Evolutionary conservation across 1,140 invertebrate genomes (phyloP).

Genomic region (Rhagoletis pomonella): DNA sequence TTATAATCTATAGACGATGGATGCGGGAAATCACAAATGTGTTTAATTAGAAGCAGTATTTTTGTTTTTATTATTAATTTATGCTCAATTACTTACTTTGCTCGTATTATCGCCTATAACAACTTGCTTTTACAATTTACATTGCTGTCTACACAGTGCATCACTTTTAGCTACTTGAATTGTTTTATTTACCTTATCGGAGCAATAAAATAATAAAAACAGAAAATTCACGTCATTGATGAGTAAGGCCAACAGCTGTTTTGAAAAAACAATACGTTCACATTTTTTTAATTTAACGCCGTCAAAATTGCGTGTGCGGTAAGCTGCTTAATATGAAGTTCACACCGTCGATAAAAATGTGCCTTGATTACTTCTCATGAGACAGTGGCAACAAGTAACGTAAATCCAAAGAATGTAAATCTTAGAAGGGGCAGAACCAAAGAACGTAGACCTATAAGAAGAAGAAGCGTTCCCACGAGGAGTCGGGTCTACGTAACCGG

Average conservation of each 20-base stretch:
- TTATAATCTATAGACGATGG: not conserved
- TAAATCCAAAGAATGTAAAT: no score
- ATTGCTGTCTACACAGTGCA: not conserved
- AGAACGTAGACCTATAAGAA: no score
- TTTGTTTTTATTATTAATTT: not conserved
- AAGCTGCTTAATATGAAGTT: not conserved
- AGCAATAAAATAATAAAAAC: conserved; percentile 3
- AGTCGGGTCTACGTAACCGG: no score
- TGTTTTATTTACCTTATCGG: conserved; percentile 46
- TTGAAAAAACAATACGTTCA: not conserved
- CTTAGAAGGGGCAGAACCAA: no score
- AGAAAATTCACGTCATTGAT: conserved; percentile 49
- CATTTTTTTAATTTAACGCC: not conserved
- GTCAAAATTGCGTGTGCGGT: not conserved
- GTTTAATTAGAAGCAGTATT: conserved; percentile 3
- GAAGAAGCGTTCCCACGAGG: no score
- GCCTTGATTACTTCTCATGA: no score
- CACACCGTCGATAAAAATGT: not conserved
- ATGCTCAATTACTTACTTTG: not conserved
- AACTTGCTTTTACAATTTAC: no score
- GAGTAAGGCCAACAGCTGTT: conserved; percentile 42
- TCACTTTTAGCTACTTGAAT: conserved; percentile 7
- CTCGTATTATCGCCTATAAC: not conserved
- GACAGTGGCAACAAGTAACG: no score
- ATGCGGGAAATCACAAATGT: not conserved